Percentiles rank a stretch among this genome's conserved stretches.
Evolutionary conservation across 2,797 vertebrate genomes (phyloP).

Genomic region (Varecia variegata): DNA sequence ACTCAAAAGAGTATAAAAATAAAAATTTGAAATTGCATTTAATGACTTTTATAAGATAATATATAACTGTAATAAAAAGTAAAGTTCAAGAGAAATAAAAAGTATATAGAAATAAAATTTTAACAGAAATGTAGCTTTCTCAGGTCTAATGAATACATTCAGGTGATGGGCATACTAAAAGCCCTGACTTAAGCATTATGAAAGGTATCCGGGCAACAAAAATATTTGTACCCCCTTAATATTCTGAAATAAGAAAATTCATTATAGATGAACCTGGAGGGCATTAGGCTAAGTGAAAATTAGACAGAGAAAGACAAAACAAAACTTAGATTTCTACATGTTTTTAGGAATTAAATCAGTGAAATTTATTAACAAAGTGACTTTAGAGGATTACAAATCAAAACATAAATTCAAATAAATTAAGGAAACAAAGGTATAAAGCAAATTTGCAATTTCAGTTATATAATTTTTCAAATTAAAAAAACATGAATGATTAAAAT

Average conservation of each 20-base stretch:
- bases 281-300: too few species aligned
- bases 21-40: background rate
- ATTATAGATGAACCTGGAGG: background rate
- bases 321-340: background rate
- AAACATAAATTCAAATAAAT: background rate
- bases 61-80: background rate
- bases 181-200: background rate
- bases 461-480: slow-evolving; percentile 7
- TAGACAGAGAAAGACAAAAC: background rate
- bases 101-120: background rate
- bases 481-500: background rate
- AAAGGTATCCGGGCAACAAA: background rate
- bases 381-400: background rate
- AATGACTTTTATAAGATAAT: background rate
- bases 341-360: background rate
- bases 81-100: background rate
- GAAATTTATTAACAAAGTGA: slow-evolving; percentile 7
- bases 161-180: background rate
- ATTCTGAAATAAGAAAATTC: background rate
- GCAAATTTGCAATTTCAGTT: background rate
- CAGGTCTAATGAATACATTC: background rate
- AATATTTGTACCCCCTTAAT: background rate
- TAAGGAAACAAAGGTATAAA: background rate
- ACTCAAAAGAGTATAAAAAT: background rate
- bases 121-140: background rate